Base-by-base conservation (phyloP, 1,140 invertebrate species). In the Streblospio benedicti region DNA sequence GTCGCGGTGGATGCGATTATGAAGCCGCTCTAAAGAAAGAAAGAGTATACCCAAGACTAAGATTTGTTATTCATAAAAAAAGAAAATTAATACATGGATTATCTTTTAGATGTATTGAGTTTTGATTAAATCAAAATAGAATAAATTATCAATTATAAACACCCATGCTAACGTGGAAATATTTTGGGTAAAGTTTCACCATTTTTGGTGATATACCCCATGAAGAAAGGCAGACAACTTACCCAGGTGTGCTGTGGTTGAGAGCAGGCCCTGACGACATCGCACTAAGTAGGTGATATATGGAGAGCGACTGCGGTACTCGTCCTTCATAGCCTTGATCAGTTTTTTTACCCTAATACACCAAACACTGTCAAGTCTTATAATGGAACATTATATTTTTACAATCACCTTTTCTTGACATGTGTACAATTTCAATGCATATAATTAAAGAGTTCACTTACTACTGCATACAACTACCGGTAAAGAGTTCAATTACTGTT, bases 261-360 rank as follows among this genome's bases (percentile, higher is more conserved):
- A 83, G 1, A 95, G 76, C 16, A 95, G 77, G 31, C 88, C 85
- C 69, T 93, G 88, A 45, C 88, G 83, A 71, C 88, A 91, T 62
- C 87, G 80, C 49, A 90, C 85, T 60, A 95, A 80, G 80, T 95
- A 95, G 4, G 88, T 84, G 44, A 91, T 84, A 70, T 94, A 95
- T 32, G 87, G 84, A 20, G 87, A 83, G 55, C 92, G 79, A 57
- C 84, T 82, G 57, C 86, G 79, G 71, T 91, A 87, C 69, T 95
- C 92, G 31, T 89, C 85, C 70, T 84, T 83, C 58, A 95, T 75
- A n/a, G 86, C 85, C 63, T 83, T 77, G 55, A 93, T 81, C 27
- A 95, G 74, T 70, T 90, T 90, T 57, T 82, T 80, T 69, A 87
- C 88, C 35, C 84, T 85, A 67, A 20, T 73, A 64, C 53, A 65